Conservation (phyloP, 2,113 vertebrate genomes). For the Nothocercus nigrocapillus region DNA sequence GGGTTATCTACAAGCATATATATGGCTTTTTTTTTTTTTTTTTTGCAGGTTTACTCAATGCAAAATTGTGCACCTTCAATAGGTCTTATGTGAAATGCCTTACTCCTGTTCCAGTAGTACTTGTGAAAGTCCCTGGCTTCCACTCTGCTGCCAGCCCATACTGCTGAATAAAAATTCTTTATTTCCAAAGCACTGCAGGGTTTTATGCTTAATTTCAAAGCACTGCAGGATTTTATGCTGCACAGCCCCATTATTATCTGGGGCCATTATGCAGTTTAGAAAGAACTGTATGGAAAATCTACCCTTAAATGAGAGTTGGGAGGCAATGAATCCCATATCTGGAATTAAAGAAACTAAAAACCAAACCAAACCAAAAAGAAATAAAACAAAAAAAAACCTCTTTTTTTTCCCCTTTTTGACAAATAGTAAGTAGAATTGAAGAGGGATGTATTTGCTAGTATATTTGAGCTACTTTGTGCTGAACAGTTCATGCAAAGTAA, state of each 20-base stretch:
- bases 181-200: conserved; percentile 19
- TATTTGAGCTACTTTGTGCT: background rate
- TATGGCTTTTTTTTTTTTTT: background rate
- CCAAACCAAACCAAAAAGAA: no score
- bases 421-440: background rate
- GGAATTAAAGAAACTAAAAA: background rate
- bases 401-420: background rate
- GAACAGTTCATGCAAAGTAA: background rate
- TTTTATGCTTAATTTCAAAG: conserved; percentile 28
- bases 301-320: background rate
- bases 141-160: background rate
- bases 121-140: background rate
- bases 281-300: background rate
- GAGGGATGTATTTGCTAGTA: background rate
- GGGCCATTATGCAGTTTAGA: background rate
- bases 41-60: background rate
- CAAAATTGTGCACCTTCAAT: background rate
- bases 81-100: background rate
- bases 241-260: background rate
- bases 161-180: background rate
- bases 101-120: background rate
- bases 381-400: no score
- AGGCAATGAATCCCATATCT: background rate
- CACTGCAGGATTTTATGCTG: background rate
- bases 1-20: background rate